A percentile compares a stretch with the other conserved stretches of the same genome.
These are phyloP conservation scores for Parus major DNA, from an alignment of 2,113 vertebrate genomes.

Conservation along the genomic window DNA sequence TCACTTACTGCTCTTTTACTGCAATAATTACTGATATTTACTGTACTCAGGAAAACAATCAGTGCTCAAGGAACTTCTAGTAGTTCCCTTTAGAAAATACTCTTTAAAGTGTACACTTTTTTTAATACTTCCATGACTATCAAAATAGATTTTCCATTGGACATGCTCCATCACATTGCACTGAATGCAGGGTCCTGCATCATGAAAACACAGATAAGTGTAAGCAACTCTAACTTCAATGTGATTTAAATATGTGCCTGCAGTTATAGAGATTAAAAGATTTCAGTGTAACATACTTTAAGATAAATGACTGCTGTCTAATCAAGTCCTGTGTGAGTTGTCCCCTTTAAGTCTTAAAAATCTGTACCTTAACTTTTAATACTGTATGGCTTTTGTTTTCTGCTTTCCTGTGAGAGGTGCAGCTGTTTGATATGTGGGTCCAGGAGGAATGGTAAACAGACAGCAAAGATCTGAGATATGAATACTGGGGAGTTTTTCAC, in stretches of 20 bases:
- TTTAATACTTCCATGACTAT: neutral
- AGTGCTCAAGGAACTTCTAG: neutral
- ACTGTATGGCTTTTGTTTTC: neutral
- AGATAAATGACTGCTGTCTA: neutral
- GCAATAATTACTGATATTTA: neutral
- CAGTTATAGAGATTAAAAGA: neutral
- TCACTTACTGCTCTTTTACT: neutral
- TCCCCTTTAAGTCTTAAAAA: neutral
- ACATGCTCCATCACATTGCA: neutral
- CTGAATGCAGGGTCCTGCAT: neutral
- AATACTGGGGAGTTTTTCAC: neutral
- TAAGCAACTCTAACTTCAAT: neutral
- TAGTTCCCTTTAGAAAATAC: neutral
- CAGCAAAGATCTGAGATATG: neutral
- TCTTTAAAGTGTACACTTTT: neutral
- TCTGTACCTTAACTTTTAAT: neutral
- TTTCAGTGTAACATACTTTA: neutral
- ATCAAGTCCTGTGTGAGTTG: neutral
- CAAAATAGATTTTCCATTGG: neutral
- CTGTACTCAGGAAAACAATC: neutral
- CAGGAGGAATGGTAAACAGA: neutral
- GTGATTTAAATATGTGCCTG: neutral
- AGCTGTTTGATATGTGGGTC: neutral
- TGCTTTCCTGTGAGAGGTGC: neutral
- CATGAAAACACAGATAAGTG: neutral